phyloP scores from a whole-genome alignment of 1,140 invertebrate genomes.

The Globodera rostochiensis region DNA sequence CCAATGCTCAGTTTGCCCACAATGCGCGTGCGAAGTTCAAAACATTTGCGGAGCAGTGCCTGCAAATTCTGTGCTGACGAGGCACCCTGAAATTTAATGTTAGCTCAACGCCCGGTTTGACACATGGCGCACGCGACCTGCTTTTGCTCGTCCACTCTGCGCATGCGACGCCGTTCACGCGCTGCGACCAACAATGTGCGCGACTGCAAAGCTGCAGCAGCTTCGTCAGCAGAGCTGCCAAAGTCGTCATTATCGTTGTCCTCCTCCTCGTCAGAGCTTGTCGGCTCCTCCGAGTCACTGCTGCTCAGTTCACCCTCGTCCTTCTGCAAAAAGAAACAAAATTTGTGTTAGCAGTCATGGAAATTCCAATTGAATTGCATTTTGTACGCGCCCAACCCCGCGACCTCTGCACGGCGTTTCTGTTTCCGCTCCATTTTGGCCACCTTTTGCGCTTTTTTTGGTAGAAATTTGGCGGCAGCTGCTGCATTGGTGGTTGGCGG shows the following conservation, averaged over 20 bases:
- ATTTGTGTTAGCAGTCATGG: not conserved
- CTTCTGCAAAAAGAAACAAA: constrained; percentile 13
- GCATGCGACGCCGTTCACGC: not conserved
- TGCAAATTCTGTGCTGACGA: constrained; percentile 25
- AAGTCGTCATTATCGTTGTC: not conserved
- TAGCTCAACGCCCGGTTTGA: too few relatives aligned
- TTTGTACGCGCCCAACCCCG: not conserved
- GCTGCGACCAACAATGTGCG: not conserved
- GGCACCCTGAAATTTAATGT: not conserved
- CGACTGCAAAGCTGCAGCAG: not conserved
- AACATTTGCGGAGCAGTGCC: constrained; percentile 21
- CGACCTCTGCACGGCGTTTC: not conserved
- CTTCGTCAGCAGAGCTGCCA: not conserved
- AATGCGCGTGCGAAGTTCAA: constrained; percentile 24
- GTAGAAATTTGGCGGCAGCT: not conserved
- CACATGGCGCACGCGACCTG: not conserved
- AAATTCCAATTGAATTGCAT: not conserved
- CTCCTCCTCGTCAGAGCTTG: constrained; percentile 7
- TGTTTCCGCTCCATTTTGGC: constrained; percentile 13
- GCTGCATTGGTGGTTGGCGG: too few relatives aligned
- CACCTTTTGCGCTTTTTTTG: constrained; percentile 1
- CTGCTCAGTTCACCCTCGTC: constrained; percentile 31
- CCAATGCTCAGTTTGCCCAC: constrained; percentile 25
- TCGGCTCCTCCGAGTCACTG: constrained; percentile 24
- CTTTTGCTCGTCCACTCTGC: constrained; percentile 6